Conservation (phyloP, 2,888 invertebrate species). For the Candidula unifasciata region DNA sequence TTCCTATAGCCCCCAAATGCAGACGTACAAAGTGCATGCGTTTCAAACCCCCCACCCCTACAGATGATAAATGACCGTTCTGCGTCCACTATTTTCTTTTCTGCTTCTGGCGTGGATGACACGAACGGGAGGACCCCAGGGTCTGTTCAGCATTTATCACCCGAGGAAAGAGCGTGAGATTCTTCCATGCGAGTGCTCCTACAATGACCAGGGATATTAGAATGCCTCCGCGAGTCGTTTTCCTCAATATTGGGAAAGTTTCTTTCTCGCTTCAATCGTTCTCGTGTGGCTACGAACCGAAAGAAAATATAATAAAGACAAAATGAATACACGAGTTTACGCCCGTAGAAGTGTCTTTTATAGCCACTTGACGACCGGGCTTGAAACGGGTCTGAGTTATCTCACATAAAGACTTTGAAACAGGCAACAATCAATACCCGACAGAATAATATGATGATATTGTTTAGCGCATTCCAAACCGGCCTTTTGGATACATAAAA, state of each 20-base stretch:
- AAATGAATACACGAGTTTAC: conserved; percentile 49
- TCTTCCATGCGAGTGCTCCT: conserved; percentile 41
- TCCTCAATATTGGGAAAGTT: conserved; percentile 50
- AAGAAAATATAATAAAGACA: conserved; percentile 51
- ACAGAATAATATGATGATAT: conserved; percentile 33
- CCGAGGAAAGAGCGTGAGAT: conserved; percentile 43
- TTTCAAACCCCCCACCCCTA: conserved; percentile 9
- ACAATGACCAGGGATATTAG: conserved; percentile 49
- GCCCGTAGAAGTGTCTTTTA: conserved; percentile 45
- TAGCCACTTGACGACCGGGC: conserved; percentile 37
- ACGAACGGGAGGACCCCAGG: conserved; percentile 28
- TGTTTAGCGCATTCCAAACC: conserved; percentile 40
- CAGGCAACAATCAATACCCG: conserved; percentile 38
- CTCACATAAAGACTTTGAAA: conserved; percentile 42
- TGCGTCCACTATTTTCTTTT: conserved; percentile 22
- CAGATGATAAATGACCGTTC: conserved; percentile 37
- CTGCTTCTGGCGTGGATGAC: conserved; percentile 14
- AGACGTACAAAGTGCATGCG: conserved; percentile 33
- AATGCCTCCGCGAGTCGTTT: conserved; percentile 49
- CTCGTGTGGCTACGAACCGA: conserved; percentile 44
- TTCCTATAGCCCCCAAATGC: conserved; percentile 11
- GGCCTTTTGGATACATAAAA: conserved; percentile 40
- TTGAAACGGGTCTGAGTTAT: conserved; percentile 43
- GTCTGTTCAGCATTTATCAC: conserved; percentile 46
- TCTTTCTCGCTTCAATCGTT: conserved; percentile 40